phyloP scores from a whole-genome alignment of 2,797 vertebrate genomes.

The Prionace glauca region DNA sequence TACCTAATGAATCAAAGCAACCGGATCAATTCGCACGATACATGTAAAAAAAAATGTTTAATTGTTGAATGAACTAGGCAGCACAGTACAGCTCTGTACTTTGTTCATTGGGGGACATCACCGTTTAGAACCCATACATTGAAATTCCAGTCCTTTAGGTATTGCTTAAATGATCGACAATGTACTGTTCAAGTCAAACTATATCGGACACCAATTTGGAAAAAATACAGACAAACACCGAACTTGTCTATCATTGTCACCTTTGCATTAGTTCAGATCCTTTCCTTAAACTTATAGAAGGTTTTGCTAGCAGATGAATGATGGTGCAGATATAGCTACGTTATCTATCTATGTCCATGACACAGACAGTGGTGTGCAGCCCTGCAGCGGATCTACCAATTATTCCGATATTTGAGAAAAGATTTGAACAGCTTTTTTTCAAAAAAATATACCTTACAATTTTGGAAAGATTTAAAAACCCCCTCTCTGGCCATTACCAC shows the following conservation, averaged over 20 bases:
- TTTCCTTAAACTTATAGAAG: not conserved
- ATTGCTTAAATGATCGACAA: not conserved
- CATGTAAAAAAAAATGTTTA: not conserved
- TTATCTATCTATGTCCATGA: not conserved
- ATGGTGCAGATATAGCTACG: not conserved
- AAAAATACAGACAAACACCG: not conserved
- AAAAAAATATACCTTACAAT: not conserved
- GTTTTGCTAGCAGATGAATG: not conserved
- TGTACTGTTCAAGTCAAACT: not conserved
- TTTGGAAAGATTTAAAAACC: not conserved
- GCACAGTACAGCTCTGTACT: not conserved
- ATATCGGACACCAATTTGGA: not conserved
- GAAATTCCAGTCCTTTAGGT: not conserved
- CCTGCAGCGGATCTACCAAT: not conserved
- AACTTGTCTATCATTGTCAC: not conserved
- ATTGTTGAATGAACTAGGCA: not conserved
- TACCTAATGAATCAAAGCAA: not conserved
- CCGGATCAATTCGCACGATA: not conserved
- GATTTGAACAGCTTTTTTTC: not conserved
- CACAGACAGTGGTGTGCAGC: not conserved
- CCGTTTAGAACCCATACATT: not conserved
- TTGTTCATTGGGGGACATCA: not conserved
- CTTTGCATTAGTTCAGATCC: conserved; percentile 14
- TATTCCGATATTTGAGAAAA: not conserved
- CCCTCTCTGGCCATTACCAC: not conserved